Percentiles rank a stretch among this genome's conserved stretches.
These are phyloP conservation scores for Rhineura floridana DNA, from an alignment of 2,113 vertebrate species.

Conservation along the genomic window DNA sequence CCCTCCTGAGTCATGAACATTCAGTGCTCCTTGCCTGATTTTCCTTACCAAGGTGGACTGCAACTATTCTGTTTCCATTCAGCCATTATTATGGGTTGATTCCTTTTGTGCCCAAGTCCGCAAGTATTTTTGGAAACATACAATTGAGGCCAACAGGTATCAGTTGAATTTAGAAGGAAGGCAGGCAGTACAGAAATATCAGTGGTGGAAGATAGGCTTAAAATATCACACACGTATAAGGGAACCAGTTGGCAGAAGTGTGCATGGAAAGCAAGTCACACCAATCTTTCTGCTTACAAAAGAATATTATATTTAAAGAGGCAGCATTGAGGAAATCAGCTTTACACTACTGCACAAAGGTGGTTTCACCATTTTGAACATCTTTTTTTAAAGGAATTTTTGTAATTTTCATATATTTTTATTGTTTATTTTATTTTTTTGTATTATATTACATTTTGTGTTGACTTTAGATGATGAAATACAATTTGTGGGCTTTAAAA, in stretches of 20 bases:
- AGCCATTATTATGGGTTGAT: conserved; percentile 52
- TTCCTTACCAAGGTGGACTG: background rate
- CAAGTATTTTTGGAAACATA: conserved; percentile 73
- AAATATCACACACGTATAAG: conserved; percentile 68
- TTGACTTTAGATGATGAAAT: background rate
- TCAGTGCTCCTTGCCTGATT: conserved; percentile 13
- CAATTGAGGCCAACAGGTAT: conserved; percentile 67
- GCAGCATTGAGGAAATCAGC: conserved; percentile 14
- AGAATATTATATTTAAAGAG: background rate
- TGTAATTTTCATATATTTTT: background rate
- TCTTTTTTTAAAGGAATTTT: background rate
- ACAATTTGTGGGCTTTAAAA: background rate
- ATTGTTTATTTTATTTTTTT: background rate
- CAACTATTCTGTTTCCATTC: conserved; percentile 13
- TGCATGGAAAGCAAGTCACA: conserved; percentile 34
- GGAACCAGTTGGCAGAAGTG: conserved; percentile 51
- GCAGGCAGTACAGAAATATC: conserved; percentile 59
- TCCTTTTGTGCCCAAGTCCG: conserved; percentile 47
- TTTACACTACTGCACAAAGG: background rate
- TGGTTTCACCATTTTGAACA: background rate
- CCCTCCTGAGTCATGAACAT: background rate
- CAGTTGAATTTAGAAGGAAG: conserved; percentile 69
- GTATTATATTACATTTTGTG: background rate
- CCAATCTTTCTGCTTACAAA: background rate
- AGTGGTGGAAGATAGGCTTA: conserved; percentile 67